Conservation (phyloP, 2,113 vertebrate genomes). For the Hipposideros armiger region DNA sequence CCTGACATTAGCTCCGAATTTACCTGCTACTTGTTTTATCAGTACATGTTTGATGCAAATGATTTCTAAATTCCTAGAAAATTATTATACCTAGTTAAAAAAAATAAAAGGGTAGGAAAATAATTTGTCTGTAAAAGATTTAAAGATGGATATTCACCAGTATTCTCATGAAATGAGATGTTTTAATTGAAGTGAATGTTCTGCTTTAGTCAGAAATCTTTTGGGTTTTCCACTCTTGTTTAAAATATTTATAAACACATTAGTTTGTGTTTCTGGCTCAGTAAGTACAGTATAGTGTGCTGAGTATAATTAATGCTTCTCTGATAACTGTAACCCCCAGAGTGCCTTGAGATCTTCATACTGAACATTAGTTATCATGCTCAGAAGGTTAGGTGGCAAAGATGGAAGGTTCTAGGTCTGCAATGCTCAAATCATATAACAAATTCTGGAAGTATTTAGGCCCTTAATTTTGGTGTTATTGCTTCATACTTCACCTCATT, state of each 20-base stretch:
- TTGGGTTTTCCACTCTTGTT: constrained; percentile 62
- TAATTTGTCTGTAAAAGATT: constrained; percentile 42
- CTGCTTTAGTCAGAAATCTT: constrained; percentile 70
- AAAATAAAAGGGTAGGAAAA: constrained; percentile 3
- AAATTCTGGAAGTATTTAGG: constrained; percentile 34
- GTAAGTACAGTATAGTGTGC: constrained; percentile 61
- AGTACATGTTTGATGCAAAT: constrained; percentile 42
- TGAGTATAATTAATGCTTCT: constrained; percentile 71
- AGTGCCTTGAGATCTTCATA: constrained; percentile 33
- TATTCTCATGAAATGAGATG: constrained; percentile 14
- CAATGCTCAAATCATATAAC: background rate
- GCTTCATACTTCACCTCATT: background rate
- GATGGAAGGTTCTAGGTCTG: background rate
- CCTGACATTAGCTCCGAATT: constrained; percentile 53
- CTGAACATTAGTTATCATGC: constrained; percentile 40
- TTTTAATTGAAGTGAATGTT: constrained; percentile 64
- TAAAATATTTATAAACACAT: constrained; percentile 73
- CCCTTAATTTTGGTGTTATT: background rate
- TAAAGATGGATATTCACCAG: constrained; percentile 32
- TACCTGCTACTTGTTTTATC: constrained; percentile 67
- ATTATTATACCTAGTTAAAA: background rate
- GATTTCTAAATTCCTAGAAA: constrained; percentile 47
- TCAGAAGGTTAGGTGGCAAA: background rate
- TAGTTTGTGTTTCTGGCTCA: constrained; percentile 69
- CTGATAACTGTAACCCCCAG: constrained; percentile 59